Conservation (phyloP, 2,797 vertebrate genomes). For the Cyprinella venusta region DNA sequence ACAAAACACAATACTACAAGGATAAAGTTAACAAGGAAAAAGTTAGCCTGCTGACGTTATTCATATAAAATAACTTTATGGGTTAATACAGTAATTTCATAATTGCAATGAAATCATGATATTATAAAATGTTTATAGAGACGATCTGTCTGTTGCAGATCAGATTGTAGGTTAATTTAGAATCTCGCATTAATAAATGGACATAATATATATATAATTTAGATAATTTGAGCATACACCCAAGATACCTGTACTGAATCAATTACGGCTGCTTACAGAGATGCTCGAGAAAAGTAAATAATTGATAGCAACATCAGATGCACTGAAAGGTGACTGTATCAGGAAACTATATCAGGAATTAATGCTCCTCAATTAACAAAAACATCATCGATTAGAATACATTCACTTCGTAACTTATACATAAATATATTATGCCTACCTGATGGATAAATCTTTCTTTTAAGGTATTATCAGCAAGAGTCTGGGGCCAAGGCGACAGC, state of each 20-base stretch:
- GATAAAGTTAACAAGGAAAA: background rate
- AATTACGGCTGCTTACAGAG: background rate
- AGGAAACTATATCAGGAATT: background rate
- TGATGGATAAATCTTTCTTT: background rate
- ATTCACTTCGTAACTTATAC: background rate
- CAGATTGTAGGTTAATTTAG: background rate
- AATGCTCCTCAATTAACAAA: background rate
- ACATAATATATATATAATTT: no score
- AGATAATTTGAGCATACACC: no score
- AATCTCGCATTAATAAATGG: background rate
- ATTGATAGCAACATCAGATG: background rate
- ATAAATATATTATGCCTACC: background rate
- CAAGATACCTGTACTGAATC: background rate
- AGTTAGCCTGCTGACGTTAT: background rate
- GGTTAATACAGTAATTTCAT: background rate
- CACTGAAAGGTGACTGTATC: background rate
- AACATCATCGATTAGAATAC: background rate
- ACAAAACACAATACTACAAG: background rate
- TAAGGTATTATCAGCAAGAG: background rate
- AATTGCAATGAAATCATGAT: background rate
- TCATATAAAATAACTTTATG: background rate
- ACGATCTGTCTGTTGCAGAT: no score
- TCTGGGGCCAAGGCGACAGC: background rate
- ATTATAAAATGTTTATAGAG: background rate
- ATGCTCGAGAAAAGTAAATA: background rate